Base-by-base conservation (phyloP, 1,140 invertebrate genomes). In the Oscheius sp. region DNA sequence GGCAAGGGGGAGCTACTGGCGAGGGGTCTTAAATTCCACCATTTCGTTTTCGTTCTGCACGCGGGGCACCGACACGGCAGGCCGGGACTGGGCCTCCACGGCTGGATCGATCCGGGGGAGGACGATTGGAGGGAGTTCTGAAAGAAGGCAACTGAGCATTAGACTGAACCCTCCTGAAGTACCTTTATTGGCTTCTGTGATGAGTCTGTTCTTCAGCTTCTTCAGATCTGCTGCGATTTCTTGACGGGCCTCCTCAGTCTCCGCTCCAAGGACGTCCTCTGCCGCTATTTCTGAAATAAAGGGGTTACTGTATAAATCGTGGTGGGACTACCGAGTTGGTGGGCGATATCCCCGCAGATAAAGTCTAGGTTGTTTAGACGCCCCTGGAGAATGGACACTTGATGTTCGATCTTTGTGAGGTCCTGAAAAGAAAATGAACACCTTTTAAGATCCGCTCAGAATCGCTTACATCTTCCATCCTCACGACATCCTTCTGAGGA, bases 361-460 rank as follows among this genome's bases (percentile, higher is more conserved):
- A 68, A 58, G 28, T 74, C 72, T 28, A 45, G 46, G 31, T 74
- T 65, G 26, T 45, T 74, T n/a, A 74, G 49, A 7, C 72, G 72
- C 32, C 29, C 62, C 58, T 74, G 72, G 1, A 74, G 72, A 28
- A 58, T 74, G 10, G 72, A 49, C 18, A 74, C 72, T 29, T 74
- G 72, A 15, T 61, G 64, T 28, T 74, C 64, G 35, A 74, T 67
- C 46, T 68, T 38, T 34, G 68, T 42, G 7, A 74, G 31, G 32
- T 74, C 72, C 26, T 67, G 38, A 10, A n/a, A 42, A 42, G n/a
- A n/a, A n/a, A 42, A 29, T 36, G 61, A 28, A 38, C 45, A 34
- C n/a, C 35, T 36, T 38, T 13, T 13, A 15, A 10, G 23, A 15
- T 65, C 62, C 29, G 29, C 2, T 1, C 36, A n/a, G n/a, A n/a